Evolutionary conservation across 2,113 vertebrate genomes (phyloP).

Genomic region (Rostratula benghalensis): DNA sequence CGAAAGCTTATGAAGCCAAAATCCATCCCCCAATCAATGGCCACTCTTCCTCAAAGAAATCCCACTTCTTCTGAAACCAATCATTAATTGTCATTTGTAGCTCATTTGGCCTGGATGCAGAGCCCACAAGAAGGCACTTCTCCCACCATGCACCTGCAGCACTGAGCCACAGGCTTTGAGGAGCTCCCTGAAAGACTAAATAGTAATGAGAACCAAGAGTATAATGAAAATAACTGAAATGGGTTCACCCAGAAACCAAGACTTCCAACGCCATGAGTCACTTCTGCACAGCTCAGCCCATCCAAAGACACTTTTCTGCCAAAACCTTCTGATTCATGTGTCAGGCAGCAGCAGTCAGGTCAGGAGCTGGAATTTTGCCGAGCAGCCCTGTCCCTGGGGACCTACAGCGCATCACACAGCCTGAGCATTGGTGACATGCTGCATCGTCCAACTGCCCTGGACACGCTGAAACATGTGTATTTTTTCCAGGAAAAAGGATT

Average conservation of each 20-base stretch:
- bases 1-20: not conserved
- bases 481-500: not conserved
- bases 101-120: not conserved
- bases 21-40: not conserved
- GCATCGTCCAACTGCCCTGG: not conserved
- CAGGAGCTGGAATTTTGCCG: fast-evolving
- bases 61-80: not conserved
- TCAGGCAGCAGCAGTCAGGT: fast-evolving
- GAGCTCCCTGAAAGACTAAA: not conserved
- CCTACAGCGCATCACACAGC: not conserved
- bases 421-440: not conserved
- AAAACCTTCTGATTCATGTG: not conserved
- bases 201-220: not conserved
- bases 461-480: not conserved
- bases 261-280: not conserved
- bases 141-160: not conserved
- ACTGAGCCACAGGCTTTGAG: not conserved
- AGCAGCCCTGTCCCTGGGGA: not conserved
- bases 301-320: not conserved
- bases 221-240: not conserved
- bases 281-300: not conserved
- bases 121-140: not conserved
- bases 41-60: not conserved
- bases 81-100: not conserved
- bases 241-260: not conserved